A percentile compares a stretch with the other conserved stretches of the same genome.
Conservation (phyloP, 2,888 invertebrate species). For the Parnassius smintheus region DNA sequence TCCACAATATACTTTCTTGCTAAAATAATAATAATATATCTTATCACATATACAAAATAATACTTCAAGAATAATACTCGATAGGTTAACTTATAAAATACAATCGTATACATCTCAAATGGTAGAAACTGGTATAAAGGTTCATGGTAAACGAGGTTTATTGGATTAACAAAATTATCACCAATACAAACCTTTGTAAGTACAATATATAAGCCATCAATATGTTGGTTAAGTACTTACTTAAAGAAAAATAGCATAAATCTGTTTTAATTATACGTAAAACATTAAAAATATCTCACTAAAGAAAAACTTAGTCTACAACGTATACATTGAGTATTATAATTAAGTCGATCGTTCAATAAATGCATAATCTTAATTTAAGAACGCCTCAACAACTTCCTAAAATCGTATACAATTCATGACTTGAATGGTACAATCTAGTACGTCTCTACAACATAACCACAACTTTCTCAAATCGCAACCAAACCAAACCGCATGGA, state of each 20-base stretch:
- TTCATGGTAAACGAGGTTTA: conserved; percentile 52
- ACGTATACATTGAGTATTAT: conserved; percentile 79
- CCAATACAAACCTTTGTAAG: conserved; percentile 47
- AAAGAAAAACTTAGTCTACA: conserved; percentile 66
- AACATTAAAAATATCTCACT: conserved; percentile 64
- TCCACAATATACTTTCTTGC: conserved; percentile 66
- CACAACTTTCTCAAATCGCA: conserved; percentile 50
- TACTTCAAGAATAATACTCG: conserved; percentile 77
- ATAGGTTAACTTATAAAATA: conserved; percentile 61
- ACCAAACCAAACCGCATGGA: conserved; percentile 59
- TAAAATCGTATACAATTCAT: conserved; percentile 72
- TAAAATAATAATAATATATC: conserved; percentile 73
- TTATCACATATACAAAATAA: conserved; percentile 77
- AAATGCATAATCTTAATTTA: conserved; percentile 73
- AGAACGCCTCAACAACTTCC: conserved; percentile 61
- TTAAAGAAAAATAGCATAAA: conserved; percentile 46
- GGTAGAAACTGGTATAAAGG: conserved; percentile 51
- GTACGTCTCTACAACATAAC: conserved; percentile 56
- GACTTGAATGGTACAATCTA: conserved; percentile 52
- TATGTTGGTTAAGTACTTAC: conserved; percentile 50
- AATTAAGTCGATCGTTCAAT: conserved; percentile 68
- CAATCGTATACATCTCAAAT: conserved; percentile 69
- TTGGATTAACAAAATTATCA: conserved; percentile 44
- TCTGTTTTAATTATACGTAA: conserved; percentile 47
- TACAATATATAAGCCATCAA: conserved; percentile 50